Conservation (phyloP, 2,113 vertebrate species). For the Lonchura striata region DNA sequence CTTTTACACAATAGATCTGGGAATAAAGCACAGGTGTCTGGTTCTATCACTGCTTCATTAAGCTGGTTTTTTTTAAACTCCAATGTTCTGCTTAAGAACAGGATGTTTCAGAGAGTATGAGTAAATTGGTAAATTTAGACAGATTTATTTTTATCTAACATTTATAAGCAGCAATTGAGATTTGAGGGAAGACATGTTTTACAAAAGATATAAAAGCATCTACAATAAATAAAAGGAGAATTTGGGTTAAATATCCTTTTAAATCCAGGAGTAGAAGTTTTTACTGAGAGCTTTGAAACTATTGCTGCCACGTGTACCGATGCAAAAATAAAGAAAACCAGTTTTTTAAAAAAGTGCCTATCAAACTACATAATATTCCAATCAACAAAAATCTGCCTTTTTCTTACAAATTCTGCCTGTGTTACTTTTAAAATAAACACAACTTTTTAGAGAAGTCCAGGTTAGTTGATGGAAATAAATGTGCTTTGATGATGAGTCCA, state of each 20-base stretch:
- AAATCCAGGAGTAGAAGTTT: neutral
- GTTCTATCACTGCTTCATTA: neutral
- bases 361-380: neutral
- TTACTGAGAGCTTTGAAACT: neutral
- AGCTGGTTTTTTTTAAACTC: neutral
- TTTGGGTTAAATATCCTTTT: conserved; percentile 1
- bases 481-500: neutral
- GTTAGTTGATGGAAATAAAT: neutral
- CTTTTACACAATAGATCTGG: neutral
- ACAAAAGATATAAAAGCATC: neutral
- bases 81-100: neutral
- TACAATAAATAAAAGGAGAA: neutral
- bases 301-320: neutral
- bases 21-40: neutral
- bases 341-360: neutral
- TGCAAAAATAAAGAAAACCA: neutral
- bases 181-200: neutral
- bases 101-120: neutral
- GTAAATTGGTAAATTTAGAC: neutral
- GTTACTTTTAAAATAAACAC: neutral
- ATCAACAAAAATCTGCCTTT: neutral
- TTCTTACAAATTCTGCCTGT: neutral
- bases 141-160: conserved; percentile 35
- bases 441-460: neutral
- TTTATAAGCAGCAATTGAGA: neutral